These are phyloP conservation scores for Apus apus DNA, from an alignment of 2,113 vertebrate species.

Conservation along the genomic window DNA sequence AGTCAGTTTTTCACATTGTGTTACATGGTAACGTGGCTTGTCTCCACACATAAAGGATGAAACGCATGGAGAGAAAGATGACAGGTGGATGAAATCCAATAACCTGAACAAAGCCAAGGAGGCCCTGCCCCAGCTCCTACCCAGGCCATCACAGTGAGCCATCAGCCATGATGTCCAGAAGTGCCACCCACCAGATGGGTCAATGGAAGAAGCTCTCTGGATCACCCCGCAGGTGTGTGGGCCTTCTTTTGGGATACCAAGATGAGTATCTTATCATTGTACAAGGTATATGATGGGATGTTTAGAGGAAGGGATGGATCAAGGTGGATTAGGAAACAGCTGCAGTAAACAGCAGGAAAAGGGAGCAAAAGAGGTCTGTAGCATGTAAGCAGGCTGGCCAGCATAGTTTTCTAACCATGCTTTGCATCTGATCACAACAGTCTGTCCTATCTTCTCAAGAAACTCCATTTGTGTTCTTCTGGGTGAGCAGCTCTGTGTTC, in stretches of 20 bases:
- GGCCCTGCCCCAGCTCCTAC: not conserved
- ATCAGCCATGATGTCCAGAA: not conserved
- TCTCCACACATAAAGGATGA: not conserved
- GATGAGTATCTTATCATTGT: not conserved
- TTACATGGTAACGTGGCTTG: not conserved
- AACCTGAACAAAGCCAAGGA: not conserved
- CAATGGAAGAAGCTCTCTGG: not conserved
- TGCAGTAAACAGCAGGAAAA: not conserved
- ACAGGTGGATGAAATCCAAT: rapidly evolving
- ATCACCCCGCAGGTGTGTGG: not conserved
- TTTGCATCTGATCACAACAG: not conserved
- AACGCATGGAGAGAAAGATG: not conserved
- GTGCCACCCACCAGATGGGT: not conserved
- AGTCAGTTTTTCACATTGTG: not conserved
- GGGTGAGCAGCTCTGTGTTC: not conserved
- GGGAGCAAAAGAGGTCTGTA: not conserved
- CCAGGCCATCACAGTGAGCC: not conserved
- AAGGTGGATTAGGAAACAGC: not conserved
- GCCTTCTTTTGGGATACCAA: not conserved
- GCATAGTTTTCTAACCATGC: not conserved
- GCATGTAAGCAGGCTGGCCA: not conserved
- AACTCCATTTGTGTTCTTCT: not conserved
- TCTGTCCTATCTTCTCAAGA: not conserved
- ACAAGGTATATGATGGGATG: not conserved
- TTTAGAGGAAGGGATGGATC: not conserved